phyloP scores from a whole-genome alignment of 2,797 vertebrate genomes.

The Ara ararauna region DNA sequence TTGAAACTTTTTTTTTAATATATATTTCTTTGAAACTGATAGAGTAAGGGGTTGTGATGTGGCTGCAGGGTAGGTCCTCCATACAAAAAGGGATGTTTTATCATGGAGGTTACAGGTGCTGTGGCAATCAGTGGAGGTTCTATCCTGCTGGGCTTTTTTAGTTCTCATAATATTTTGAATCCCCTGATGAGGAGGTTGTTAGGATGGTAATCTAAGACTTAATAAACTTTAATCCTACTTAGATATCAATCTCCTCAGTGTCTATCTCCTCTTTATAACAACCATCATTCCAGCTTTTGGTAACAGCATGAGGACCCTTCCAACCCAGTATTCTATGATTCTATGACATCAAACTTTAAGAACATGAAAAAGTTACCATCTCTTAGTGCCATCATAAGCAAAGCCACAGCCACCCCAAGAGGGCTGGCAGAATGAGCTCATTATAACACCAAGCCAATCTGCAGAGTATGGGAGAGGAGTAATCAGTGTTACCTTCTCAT shows the following conservation, averaged over 20 bases:
- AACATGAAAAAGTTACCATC: neutral
- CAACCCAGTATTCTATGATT: neutral
- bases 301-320: neutral
- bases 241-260: neutral
- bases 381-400: rapidly evolving
- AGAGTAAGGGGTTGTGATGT: neutral
- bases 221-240: neutral
- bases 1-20: neutral
- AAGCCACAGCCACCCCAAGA: rapidly evolving
- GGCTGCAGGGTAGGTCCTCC: neutral
- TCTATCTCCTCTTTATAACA: neutral
- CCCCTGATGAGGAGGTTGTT: neutral
- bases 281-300: rapidly evolving
- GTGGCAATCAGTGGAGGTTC: neutral
- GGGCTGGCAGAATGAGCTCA: neutral
- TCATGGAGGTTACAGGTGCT: neutral
- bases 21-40: neutral
- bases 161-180: neutral
- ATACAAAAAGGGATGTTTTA: neutral
- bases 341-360: neutral
- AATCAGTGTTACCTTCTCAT: slow-evolving; percentile 29
- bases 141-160: rapidly evolving
- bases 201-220: neutral
- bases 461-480: neutral
- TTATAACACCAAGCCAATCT: neutral